Base-by-base conservation (phyloP, 2,113 vertebrate genomes). In the Calyptommatus sinebrachiatus region DNA sequence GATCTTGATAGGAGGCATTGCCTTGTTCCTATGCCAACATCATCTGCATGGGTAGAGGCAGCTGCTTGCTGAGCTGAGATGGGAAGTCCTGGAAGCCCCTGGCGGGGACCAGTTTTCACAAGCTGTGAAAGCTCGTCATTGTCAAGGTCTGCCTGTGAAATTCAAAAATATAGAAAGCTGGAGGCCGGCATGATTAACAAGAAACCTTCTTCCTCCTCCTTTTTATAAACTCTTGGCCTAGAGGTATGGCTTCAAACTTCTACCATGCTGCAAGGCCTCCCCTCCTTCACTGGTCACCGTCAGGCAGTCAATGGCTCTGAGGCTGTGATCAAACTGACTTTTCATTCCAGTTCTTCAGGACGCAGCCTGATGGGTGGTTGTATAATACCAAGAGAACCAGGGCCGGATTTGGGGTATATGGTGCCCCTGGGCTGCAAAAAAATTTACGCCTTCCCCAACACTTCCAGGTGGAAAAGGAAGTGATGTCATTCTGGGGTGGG, bases 21-120 rank as follows among this genome's bases (percentile, higher is more conserved):
- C 31, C 83, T 80, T 69, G 28, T 69, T 82, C 35, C 71, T 79
- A 29, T 66, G 16, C 62, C 79, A 66, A 77, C 73, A 28, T 35
- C 46, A 31, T 29, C 45, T 77, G 10, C 0, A 0, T 5, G 67
- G 76, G 7, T 48, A 6, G 53, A 71, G 63, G 60, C 31, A 72
- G 31, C 53, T 70, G 10, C 41, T 84, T 57, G 8, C 67, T n/a
- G 28, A 57, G 65, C 76, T 11, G 14, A 78, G 48, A 60, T 62
- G 31, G 46, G 81, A 57, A 85, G 60, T 1, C 16, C 71, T 65
- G 61, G 45, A 53, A 20, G 46, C 45, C 68, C 11, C 73, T 18
- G 14, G 35, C 29, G 14, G 62, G 63, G 46, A 46, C 63, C 10
- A 29, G 31, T 68, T 67, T 67, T 83, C 45, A 48, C 53, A 83